Evolutionary conservation across 2,113 vertebrate species (phyloP).

Genomic region (Passer domesticus): DNA sequence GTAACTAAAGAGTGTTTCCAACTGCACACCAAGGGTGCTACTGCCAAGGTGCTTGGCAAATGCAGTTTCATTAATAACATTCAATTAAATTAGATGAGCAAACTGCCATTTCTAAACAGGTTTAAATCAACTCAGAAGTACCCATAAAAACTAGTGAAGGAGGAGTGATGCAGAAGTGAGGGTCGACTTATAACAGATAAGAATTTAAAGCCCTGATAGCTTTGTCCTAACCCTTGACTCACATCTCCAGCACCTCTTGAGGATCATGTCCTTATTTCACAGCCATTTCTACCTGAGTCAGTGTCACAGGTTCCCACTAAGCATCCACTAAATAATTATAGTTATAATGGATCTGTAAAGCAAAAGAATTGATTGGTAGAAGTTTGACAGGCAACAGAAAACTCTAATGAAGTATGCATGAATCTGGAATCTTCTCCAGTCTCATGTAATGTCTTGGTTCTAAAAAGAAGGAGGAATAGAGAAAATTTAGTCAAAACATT

Average conservation of each 20-base stretch:
- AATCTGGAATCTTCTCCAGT: background rate
- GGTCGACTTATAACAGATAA: background rate
- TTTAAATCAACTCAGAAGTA: background rate
- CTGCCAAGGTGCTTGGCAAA: conserved; percentile 22
- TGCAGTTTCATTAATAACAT: background rate
- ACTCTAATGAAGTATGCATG: background rate
- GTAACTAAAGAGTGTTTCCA: background rate
- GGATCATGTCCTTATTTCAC: background rate
- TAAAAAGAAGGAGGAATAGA: background rate
- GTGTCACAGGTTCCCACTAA: background rate
- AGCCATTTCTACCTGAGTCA: background rate
- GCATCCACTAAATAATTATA: background rate
- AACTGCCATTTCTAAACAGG: background rate
- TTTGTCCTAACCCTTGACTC: background rate
- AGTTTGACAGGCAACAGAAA: background rate
- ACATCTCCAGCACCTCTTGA: background rate
- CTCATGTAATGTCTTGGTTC: background rate
- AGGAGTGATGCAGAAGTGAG: background rate
- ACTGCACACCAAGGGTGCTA: background rate
- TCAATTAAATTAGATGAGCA: background rate
- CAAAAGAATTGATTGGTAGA: background rate
- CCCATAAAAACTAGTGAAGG: background rate
- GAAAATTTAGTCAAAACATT: background rate
- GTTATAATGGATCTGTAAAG: background rate
- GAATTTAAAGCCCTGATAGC: background rate